phyloP scores from a whole-genome alignment of 2,797 vertebrate genomes.

The Tokudaia tokunoshimensis region DNA sequence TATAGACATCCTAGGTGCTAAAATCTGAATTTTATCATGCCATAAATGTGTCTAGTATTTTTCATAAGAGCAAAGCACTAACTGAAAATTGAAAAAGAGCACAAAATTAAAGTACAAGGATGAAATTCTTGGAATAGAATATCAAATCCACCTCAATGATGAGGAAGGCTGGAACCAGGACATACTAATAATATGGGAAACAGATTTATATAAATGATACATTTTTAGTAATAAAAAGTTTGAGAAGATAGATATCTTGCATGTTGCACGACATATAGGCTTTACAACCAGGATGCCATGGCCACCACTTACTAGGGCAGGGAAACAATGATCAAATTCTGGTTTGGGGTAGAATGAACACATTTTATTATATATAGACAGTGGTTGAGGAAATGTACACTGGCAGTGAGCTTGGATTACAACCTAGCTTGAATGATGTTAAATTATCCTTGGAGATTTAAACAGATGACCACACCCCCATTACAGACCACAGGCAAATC shows the following conservation, averaged over 20 bases:
- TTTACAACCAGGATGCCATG: background rate
- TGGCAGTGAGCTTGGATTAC: background rate
- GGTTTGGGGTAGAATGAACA: background rate
- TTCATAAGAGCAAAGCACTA: background rate
- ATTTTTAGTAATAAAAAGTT: background rate
- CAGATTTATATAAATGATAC: fast-evolving
- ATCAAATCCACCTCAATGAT: background rate
- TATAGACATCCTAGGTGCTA: fast-evolving
- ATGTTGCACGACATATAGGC: background rate
- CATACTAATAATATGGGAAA: background rate
- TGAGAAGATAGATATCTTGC: background rate
- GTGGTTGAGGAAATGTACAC: background rate
- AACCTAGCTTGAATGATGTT: background rate
- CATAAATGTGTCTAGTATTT: background rate
- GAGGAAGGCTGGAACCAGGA: background rate
- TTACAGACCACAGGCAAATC: background rate
- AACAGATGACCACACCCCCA: background rate
- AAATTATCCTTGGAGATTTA: background rate
- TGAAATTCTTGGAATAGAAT: background rate
- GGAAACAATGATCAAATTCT: fast-evolving
- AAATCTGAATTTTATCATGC: background rate
- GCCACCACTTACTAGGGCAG: background rate
- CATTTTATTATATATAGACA: fast-evolving
- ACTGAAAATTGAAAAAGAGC: background rate
- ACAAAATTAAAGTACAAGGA: background rate